Evolutionary conservation across 2,888 invertebrate species (phyloP).

Genomic region (Epirrhoe tristata): DNA sequence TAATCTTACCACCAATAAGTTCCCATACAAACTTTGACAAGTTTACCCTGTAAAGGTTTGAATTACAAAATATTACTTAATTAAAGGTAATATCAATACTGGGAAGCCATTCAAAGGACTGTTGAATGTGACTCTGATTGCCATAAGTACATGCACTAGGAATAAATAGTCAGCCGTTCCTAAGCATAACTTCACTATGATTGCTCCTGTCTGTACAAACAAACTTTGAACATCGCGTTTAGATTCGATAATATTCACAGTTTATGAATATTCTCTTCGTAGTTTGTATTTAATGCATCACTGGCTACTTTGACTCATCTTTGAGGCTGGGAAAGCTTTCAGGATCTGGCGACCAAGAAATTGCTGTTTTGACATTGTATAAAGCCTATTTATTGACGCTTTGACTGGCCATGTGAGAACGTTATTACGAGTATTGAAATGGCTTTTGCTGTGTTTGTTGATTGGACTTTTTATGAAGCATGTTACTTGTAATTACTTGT

Average conservation of each 20-base stretch:
- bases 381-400: slow-evolving; percentile 38
- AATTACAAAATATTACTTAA: no score
- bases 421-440: slow-evolving; percentile 20
- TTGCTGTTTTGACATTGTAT: slow-evolving; percentile 48
- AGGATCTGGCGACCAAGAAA: slow-evolving; percentile 56
- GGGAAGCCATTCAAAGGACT: no score
- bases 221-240: slow-evolving; percentile 10
- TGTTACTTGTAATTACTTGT: not conserved
- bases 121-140: no score
- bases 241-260: slow-evolving; percentile 16
- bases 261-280: slow-evolving; percentile 36
- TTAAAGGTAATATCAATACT: no score
- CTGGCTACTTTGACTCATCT: slow-evolving; percentile 35
- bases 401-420: slow-evolving; percentile 38
- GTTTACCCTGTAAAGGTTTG: no score
- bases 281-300: slow-evolving; percentile 63
- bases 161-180: not conserved
- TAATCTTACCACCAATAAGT: no score
- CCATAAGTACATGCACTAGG: not conserved
- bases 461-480: not conserved
- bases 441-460: slow-evolving; percentile 9
- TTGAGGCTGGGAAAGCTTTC: slow-evolving; percentile 44
- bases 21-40: no score
- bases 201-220: not conserved
- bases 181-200: not conserved